Percentiles rank a stretch among this genome's conserved stretches.
Conservation (phyloP, 2,797 vertebrate species). For the Nyctibius grandis region DNA sequence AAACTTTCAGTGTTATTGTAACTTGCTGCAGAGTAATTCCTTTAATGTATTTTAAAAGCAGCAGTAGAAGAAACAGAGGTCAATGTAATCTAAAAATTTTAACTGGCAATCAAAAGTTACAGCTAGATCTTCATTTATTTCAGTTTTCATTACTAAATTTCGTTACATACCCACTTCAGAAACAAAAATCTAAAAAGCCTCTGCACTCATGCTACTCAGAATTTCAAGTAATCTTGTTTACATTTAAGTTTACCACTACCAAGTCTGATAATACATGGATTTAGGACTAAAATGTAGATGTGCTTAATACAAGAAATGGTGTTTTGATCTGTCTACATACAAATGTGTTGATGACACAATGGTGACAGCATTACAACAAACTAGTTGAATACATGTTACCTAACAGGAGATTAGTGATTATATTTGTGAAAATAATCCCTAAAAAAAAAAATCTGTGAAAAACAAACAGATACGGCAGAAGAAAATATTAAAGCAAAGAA, state of each 20-base stretch:
- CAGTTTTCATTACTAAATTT: background rate
- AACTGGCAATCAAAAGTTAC: background rate
- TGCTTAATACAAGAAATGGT: background rate
- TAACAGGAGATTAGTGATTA: background rate
- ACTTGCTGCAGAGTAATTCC: background rate
- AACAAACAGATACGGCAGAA: accelerated
- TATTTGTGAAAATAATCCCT: too few relatives aligned
- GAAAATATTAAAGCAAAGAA: background rate
- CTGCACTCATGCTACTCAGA: background rate
- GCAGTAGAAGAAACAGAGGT: background rate
- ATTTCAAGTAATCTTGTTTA: background rate
- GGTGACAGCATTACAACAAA: background rate
- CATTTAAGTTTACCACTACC: background rate
- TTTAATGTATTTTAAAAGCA: background rate
- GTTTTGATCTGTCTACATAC: background rate
- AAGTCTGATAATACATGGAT: background rate
- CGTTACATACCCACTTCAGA: background rate
- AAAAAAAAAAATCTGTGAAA: background rate
- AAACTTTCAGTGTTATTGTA: background rate
- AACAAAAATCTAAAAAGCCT: background rate
- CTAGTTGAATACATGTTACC: accelerated
- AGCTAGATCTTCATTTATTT: background rate
- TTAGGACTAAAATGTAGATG: accelerated
- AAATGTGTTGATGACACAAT: background rate
- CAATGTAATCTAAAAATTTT: background rate